Conservation (phyloP, 2,888 invertebrate species). For the Tachina grossa region DNA sequence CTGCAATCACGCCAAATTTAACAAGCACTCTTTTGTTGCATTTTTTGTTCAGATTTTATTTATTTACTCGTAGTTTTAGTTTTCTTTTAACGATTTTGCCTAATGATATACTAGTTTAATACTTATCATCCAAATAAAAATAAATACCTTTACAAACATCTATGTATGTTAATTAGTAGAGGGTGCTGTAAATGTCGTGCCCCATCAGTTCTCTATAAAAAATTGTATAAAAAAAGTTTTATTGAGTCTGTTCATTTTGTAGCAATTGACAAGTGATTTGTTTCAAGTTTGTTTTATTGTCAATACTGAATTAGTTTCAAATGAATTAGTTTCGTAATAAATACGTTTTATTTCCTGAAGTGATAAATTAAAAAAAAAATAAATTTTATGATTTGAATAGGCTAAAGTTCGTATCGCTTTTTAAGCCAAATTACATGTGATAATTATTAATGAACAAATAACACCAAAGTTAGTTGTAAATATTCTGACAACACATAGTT, state of each 20-base stretch:
- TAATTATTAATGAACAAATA: no score
- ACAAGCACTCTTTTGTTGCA: conserved; percentile 40
- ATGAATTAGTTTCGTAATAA: no score
- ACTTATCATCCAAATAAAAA: conserved; percentile 20
- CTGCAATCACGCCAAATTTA: conserved; percentile 41
- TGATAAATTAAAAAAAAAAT: no score
- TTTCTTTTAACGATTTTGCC: conserved; percentile 12
- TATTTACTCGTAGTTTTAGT: not conserved
- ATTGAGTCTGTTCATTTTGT: not conserved
- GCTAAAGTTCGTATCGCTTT: no score
- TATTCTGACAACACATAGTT: no score
- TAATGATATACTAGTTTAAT: conserved; percentile 48
- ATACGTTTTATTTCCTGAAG: no score
- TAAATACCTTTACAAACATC: not conserved
- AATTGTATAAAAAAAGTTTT: conserved; percentile 8
- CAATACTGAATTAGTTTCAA: no score
- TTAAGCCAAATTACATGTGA: no score
- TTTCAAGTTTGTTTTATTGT: no score
- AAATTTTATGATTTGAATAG: no score
- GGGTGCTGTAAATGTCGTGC: conserved; percentile 60
- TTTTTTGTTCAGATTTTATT: conserved; percentile 2
- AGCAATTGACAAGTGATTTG: no score
- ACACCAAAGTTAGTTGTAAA: no score
- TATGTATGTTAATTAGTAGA: conserved; percentile 57
- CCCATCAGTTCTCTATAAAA: conserved; percentile 13